Evolutionary conservation across 2,113 vertebrate genomes (phyloP), one percentile per base, ranked within the genome.

Genomic region (Ammodramus savannarum): DNA sequence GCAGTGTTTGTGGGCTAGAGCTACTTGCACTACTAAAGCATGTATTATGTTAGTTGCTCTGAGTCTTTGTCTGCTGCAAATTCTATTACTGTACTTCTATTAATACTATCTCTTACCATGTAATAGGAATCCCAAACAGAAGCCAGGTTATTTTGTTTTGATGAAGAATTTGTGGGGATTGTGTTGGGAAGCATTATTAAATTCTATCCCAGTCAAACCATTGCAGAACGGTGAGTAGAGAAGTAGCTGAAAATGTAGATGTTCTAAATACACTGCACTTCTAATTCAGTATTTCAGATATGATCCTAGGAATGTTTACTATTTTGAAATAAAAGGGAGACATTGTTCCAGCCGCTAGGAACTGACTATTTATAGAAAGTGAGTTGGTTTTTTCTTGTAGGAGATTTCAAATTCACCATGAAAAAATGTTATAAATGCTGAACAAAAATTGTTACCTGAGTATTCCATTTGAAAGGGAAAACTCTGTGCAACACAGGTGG

Each of bases 391-490:
- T 67, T 7, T 6, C 2, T 34, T 80, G 34, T 1, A 73, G 41
- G 74, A 43, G 7, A 39, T 77, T 83, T 84, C 67, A 86, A 77
- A 77, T 66, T 92, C 34, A 80, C 3, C 9, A 7, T 29, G 34
- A 78, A 94, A 89, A 52, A 38, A 32, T 9, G 2, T 39, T 77
- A 74, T 39, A 55, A 66, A 66, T 39, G 51, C 10, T 55, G 29
- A 73, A 63, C 14, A 84, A 52, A 67, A 87, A 16, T 67, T 41
- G 19, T 85, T 85, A 15, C 21, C 5, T 29, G 8, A 27, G 11
- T 63, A 36, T 82, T 65, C 34, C 32, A n/a, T 80, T 90, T 86
- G 89, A 90, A 95, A 94, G 88, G 41, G 82, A 95, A 85, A 93
- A 61, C 49, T 86, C 29, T 25, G 14, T 26, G 23, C 39, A 92